Base-by-base conservation (phyloP, 1,140 invertebrate genomes). In the Penaeus chinensis region DNA sequence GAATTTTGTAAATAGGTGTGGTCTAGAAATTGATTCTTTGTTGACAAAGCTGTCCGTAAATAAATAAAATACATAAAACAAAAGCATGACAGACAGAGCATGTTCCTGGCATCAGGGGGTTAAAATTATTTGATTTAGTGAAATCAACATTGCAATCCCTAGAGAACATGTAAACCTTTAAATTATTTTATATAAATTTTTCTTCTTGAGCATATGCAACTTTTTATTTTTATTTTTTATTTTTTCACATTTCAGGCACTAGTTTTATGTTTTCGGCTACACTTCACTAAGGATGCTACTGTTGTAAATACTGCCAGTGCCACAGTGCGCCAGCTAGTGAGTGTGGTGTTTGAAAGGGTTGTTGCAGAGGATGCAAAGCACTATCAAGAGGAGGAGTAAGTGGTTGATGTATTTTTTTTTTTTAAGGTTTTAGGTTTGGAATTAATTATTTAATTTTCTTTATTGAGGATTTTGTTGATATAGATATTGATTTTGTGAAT, bases 231-330 rank as follows among this genome's bases (percentile, higher is more conserved):
- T 88, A 24, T 61, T 63, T 24, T 32, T 24, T 10, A 32, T 24
- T 86, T 84, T 83, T 60, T 74, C 85, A 47, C 85, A 84, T 94
- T 94, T 78, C 92, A 99, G 96, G 98, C 98, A 88, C 94, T 99
- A 91, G 98, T 99, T 27, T 93, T 99, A 84, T 99, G 98, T 93
- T 98, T 99, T 92, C 95, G 98, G 16, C 94, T 99, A 89, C 97
- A 99, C 92, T 97, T 98, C 91, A 95, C 96, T 13, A 97, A 98
- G 93, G 96, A 99, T 93, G 95, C 95, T 37, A 98, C 96, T 84
- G 98, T 97, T 69, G 97, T 97, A 54, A 99, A 99, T 92, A 98
- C 98, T 71, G 98, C 98, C 5, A 98, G 98, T 47, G 99, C 99
- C 19, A 99, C 98, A 42, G 97, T 99, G 8, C 93, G 98, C 74